Evolutionary conservation across 1,140 invertebrate genomes (phyloP).

Genomic region (Patella vulgata): DNA sequence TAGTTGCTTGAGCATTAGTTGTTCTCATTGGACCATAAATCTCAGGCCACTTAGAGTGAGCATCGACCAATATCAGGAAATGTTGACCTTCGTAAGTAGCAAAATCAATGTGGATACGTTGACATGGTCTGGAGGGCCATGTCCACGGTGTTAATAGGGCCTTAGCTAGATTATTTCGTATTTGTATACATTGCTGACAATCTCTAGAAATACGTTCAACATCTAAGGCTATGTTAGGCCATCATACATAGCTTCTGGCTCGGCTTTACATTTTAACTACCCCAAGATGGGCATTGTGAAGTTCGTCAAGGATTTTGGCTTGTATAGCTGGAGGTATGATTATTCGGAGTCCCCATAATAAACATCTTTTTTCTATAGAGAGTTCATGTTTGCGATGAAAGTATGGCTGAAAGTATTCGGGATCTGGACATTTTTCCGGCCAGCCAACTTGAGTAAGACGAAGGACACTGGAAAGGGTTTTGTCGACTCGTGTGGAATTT

Average conservation of each 20-base stretch:
- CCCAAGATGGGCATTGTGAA: conserved; percentile 65
- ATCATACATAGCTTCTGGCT: conserved; percentile 66
- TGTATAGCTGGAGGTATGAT: conserved; percentile 11
- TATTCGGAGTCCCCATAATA: conserved; percentile 20
- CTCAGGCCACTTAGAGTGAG: conserved; percentile 38
- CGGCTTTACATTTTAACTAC: conserved; percentile 65
- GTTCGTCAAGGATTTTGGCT: conserved; percentile 40
- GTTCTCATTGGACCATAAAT: neutral
- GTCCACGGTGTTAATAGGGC: conserved; percentile 44
- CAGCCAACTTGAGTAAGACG: neutral
- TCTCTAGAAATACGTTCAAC: conserved; percentile 46
- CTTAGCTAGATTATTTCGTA: conserved; percentile 30
- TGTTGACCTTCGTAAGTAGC: conserved; percentile 11
- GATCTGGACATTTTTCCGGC: neutral
- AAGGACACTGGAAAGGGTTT: neutral
- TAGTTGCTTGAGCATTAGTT: neutral
- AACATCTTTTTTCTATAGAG: conserved; percentile 19
- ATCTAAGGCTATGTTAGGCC: conserved; percentile 65
- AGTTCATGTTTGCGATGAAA: conserved; percentile 17
- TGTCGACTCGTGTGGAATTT: conserved; percentile 3
- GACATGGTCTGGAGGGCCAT: conserved; percentile 16
- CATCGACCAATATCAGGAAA: conserved; percentile 33
- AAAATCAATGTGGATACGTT: conserved; percentile 44
- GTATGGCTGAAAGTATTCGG: conserved; percentile 9
- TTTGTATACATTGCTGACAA: conserved; percentile 46